These are phyloP conservation scores for Caenorhabditis tropicalis DNA, from an alignment of 1,140 invertebrate species.

Conservation along the genomic window DNA sequence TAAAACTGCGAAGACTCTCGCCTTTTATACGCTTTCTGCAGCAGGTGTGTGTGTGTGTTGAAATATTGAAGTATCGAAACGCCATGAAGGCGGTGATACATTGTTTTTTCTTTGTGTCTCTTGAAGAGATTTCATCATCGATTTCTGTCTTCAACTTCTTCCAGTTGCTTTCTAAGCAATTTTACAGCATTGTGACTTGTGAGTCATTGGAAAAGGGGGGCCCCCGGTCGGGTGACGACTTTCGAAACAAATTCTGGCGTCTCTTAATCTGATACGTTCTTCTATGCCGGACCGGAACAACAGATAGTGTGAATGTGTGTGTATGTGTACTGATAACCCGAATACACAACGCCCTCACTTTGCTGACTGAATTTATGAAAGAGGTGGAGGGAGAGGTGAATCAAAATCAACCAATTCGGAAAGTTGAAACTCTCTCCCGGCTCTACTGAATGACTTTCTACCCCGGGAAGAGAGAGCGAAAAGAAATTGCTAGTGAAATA, in stretches of 20 bases:
- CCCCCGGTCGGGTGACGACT: conserved; percentile 17
- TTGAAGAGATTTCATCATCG: background rate
- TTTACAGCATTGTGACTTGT: conserved; percentile 42
- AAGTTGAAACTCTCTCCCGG: background rate
- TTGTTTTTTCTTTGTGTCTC: background rate
- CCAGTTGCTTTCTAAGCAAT: conserved; percentile 39
- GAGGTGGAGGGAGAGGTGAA: background rate
- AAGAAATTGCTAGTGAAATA: background rate
- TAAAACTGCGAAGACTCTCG: background rate
- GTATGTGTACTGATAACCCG: conserved; percentile 21
- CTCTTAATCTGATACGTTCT: background rate
- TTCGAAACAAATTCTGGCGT: conserved; percentile 11
- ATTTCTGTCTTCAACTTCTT: background rate
- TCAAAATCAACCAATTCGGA: conserved; percentile 31
- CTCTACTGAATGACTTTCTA: conserved; percentile 13
- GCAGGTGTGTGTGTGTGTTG: background rate
- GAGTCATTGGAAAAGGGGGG: too few species aligned
- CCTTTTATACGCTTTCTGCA: background rate
- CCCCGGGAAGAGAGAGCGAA: background rate
- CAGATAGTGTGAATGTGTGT: conserved; percentile 4
- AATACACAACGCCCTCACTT: conserved; percentile 32
- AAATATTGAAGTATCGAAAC: background rate
- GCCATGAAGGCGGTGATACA: background rate
- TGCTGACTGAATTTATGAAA: conserved; percentile 18
- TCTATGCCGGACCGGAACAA: background rate